Percentiles rank a stretch among this genome's conserved stretches.
Evolutionary conservation across 2,797 vertebrate species (phyloP).

Genomic region (Mallotus villosus): DNA sequence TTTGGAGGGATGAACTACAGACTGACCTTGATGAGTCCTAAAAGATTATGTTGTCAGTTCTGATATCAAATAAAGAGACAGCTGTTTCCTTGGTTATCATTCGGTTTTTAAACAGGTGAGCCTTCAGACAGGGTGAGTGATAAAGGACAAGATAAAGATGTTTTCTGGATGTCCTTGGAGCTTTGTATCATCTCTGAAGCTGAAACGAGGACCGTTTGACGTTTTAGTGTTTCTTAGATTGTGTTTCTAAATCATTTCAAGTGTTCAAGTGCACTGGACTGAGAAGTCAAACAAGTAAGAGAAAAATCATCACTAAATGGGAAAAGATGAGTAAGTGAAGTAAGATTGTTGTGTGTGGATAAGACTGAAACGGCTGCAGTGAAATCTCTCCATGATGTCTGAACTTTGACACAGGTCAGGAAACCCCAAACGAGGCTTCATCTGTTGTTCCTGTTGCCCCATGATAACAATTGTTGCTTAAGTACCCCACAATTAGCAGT

Average conservation of each 20-base stretch:
- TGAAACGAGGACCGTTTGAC: too few relatives aligned
- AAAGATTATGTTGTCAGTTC: conserved; percentile 44
- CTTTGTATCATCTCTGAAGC: too few relatives aligned
- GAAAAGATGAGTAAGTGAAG: neutral
- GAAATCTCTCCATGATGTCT: conserved; percentile 16
- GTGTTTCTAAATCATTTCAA: too few relatives aligned
- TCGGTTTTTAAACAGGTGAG: conserved; percentile 21
- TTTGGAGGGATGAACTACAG: conserved; percentile 42
- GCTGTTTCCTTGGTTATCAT: conserved; percentile 43
- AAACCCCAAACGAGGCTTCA: conserved; percentile 52
- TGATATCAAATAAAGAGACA: conserved; percentile 46
- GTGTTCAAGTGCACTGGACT: neutral
- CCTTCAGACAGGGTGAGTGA: neutral
- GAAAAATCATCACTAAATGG: neutral
- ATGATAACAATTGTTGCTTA: conserved; percentile 48
- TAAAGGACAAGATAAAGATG: neutral
- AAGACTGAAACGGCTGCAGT: neutral
- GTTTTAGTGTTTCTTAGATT: too few relatives aligned
- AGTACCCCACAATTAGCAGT: conserved; percentile 60
- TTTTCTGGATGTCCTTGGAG: too few relatives aligned
- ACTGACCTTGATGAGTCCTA: conserved; percentile 57
- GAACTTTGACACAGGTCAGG: conserved; percentile 32
- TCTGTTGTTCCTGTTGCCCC: conserved; percentile 50
- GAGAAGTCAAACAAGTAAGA: neutral
- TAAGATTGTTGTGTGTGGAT: neutral